Evolutionary conservation across 2,888 invertebrate genomes (phyloP).

Genomic region (Leptopilina myrica): DNA sequence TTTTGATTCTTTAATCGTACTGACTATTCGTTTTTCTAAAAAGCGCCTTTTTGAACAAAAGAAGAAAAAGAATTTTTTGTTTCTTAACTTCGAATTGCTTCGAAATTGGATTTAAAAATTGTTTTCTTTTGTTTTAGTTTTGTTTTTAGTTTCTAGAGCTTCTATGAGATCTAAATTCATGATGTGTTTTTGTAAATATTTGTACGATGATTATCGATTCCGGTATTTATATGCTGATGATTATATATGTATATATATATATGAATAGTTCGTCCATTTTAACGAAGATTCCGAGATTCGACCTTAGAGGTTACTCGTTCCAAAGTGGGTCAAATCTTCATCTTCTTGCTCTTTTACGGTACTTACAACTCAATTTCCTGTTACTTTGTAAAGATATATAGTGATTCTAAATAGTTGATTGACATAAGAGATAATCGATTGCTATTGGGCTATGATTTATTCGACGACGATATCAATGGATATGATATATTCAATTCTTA

Average conservation of each 20-base stretch:
- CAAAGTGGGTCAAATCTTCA: slow-evolving; percentile 52
- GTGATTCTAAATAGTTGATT: slow-evolving; percentile 35
- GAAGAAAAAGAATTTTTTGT: too few species aligned
- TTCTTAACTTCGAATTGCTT: too few species aligned
- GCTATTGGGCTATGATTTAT: slow-evolving; percentile 13
- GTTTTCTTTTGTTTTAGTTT: too few species aligned
- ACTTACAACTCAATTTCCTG: slow-evolving; percentile 47
- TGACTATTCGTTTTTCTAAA: too few species aligned
- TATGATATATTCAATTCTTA: not conserved
- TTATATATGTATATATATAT: not conserved
- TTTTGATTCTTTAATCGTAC: too few species aligned
- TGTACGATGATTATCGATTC: not conserved
- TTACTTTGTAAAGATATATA: slow-evolving; percentile 32
- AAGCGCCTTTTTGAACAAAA: too few species aligned
- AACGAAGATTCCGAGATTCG: slow-evolving; percentile 37
- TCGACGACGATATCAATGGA: not conserved
- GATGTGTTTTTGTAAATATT: not conserved
- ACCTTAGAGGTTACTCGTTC: slow-evolving; percentile 39
- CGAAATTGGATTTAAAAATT: too few species aligned
- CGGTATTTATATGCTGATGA: not conserved
- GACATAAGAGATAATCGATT: slow-evolving; percentile 29
- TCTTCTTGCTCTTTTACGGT: slow-evolving; percentile 56
- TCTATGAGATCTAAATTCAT: too few species aligned
- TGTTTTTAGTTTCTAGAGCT: too few species aligned
- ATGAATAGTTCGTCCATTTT: not conserved